Evolutionary conservation across 2,113 vertebrate genomes (phyloP), one percentile per base, ranked within the genome.

Genomic region (Lepus europaeus): DNA sequence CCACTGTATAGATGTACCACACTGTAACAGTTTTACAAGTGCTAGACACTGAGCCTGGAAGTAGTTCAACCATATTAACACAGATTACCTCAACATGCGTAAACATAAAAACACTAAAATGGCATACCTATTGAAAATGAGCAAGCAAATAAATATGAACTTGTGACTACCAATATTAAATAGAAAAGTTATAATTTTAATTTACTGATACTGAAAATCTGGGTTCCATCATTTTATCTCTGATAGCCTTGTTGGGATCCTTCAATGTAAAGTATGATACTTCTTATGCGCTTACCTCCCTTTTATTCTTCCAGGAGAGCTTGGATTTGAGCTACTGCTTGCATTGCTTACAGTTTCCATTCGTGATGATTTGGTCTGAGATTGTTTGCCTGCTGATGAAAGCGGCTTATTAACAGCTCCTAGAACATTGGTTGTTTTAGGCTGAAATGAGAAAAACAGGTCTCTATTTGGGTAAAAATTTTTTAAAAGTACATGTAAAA

Each of bases 291-390:
- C 98, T 90, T 92, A 99, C 99, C 99, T 99, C 97, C 98, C 99
- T 98, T 99, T 99, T 98, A 99, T 99, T 97, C 99, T 99, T 72
- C 99, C 99, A 14, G 99, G 99, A 90, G 99, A 99, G 95, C 99
- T 98, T 69, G 99, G 99, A 97, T 99, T 99, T 92, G 99, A 99
- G 87, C 99, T 99, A 93, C 99, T 99, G 98, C 99, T 99, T 53
- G 99, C 99, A 93, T 99, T 99, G 98, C 99, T 99, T 98, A 99
- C 98, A 61, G 99, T 99, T 98, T 99, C 99, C 99, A 99, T 99
- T 82, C 99, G 99, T 88, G 99, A 99, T 45, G 99, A 99, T 98
- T 99, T 99, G 96, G 98, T 99, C 96, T 99, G 99, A 93, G 99
- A 98, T 92, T 99, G 99, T 96, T 99, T 99, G 95, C 99, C 99